phyloP scores from a whole-genome alignment of 2,113 vertebrate species.

The Hippotragus niger region DNA sequence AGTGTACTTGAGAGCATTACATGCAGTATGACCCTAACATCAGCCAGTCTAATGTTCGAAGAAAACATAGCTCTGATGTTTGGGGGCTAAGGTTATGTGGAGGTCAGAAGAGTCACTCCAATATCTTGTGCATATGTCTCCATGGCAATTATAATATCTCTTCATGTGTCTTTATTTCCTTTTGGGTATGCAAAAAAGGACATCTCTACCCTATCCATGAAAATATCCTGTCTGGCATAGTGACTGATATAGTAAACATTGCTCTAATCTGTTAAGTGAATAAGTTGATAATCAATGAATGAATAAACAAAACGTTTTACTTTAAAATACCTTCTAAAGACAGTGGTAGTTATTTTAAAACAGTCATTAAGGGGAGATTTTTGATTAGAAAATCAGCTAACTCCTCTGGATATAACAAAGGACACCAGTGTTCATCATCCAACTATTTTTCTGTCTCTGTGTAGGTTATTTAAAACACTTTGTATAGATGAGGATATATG shows the following conservation, averaged over 20 bases:
- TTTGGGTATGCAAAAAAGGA: not conserved
- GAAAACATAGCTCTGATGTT: not conserved
- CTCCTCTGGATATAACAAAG: not conserved
- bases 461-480: not conserved
- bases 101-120: not conserved
- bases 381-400: not conserved
- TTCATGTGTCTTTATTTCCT: not conserved
- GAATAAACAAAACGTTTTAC: not conserved
- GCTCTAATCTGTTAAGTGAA: not conserved
- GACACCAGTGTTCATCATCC: not conserved
- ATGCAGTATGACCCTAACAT: fast-evolving
- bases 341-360: not conserved
- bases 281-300: not conserved
- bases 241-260: not conserved
- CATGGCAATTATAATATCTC: not conserved
- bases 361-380: not conserved
- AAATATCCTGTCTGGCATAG: not conserved
- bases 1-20: not conserved
- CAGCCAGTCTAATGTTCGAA: not conserved
- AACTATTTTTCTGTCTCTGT: not conserved
- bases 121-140: not conserved
- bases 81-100: not conserved
- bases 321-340: not conserved
- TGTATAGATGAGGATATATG: not conserved
- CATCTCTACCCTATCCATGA: not conserved